Conservation (phyloP, 2,888 invertebrate genomes). For the Amblyteles armatorius region DNA sequence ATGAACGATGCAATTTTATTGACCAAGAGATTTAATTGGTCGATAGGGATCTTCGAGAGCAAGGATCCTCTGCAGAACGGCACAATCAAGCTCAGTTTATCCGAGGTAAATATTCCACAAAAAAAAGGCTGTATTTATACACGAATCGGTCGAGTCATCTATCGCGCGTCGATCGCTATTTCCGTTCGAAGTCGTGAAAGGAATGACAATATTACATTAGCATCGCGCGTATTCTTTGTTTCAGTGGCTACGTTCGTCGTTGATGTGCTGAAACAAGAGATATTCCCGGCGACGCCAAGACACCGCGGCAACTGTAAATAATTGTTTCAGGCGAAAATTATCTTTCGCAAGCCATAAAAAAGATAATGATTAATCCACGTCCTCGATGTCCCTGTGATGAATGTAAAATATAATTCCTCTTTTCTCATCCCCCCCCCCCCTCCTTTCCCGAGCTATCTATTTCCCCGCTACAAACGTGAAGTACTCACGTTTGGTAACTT, state of each 20-base stretch:
- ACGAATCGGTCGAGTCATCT: conserved; percentile 41
- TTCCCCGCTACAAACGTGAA: conserved; percentile 41
- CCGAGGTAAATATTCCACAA: conserved; percentile 88
- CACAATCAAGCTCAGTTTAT: conserved; percentile 91
- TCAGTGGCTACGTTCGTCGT: conserved; percentile 91
- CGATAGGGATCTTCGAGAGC: conserved; percentile 89
- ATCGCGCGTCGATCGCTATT: conserved; percentile 47
- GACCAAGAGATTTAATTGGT: neutral
- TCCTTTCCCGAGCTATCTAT: conserved; percentile 30
- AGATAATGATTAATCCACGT: conserved; percentile 73
- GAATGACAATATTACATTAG: conserved; percentile 46
- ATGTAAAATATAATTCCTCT: conserved; percentile 63
- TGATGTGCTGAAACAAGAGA: conserved; percentile 87
- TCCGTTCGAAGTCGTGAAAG: conserved; percentile 49
- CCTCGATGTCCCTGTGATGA: conserved; percentile 36
- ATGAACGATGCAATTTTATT: conserved; percentile 73
- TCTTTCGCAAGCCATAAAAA: conserved; percentile 78
- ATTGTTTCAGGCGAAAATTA: conserved; percentile 71
- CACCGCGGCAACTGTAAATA: conserved; percentile 78
- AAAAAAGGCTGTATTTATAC: neutral
- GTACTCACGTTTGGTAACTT: conserved; percentile 57
- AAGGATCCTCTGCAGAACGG: conserved; percentile 93
- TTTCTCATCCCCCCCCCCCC: conserved; percentile 31
- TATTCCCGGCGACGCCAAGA: conserved; percentile 9
- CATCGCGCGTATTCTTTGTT: conserved; percentile 82